phyloP scores from a whole-genome alignment of 2,888 invertebrate species.

The Lordiphosa fenestrarum region DNA sequence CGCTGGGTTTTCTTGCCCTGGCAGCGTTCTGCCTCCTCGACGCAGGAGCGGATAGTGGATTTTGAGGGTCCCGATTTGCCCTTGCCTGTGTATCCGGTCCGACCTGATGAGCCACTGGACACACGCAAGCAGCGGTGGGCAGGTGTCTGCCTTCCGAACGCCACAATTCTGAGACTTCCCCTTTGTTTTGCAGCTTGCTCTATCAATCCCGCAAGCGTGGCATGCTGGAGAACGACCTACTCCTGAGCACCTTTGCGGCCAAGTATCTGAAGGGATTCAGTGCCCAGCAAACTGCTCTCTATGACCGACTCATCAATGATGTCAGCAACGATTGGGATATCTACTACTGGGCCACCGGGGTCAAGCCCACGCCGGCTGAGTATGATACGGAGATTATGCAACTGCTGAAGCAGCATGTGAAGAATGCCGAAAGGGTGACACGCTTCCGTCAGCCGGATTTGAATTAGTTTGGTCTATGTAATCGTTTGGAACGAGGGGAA shows the following conservation, averaged over 20 bases:
- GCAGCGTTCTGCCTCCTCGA: slow-evolving; percentile 12
- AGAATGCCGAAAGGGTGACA: slow-evolving; percentile 86
- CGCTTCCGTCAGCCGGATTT: slow-evolving; percentile 86
- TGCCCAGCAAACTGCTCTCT: slow-evolving; percentile 87
- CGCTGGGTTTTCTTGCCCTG: slow-evolving; percentile 31
- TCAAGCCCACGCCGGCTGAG: slow-evolving; percentile 90
- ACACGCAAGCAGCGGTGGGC: slow-evolving; percentile 84
- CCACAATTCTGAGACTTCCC: neutral
- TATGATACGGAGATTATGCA: slow-evolving; percentile 93
- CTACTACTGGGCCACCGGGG: slow-evolving; percentile 94
- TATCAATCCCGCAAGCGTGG: slow-evolving; percentile 98
- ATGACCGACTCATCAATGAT: slow-evolving; percentile 94
- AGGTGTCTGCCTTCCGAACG: too few species aligned
- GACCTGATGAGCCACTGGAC: slow-evolving; percentile 83
- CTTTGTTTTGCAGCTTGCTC: slow-evolving; percentile 83
- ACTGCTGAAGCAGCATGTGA: slow-evolving; percentile 90
- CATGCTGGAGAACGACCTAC: slow-evolving; percentile 96
- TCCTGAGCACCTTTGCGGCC: slow-evolving; percentile 94
- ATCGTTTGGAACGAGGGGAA: neutral
- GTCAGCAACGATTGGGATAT: slow-evolving; percentile 98
- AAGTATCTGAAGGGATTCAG: slow-evolving; percentile 88
- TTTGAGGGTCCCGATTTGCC: slow-evolving; percentile 77
- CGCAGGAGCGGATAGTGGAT: slow-evolving; percentile 49
- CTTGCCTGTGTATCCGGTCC: slow-evolving; percentile 84
- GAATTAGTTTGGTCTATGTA: neutral